phyloP scores from a whole-genome alignment of 2,888 invertebrate genomes.

The Metacarcinus magister region DNA sequence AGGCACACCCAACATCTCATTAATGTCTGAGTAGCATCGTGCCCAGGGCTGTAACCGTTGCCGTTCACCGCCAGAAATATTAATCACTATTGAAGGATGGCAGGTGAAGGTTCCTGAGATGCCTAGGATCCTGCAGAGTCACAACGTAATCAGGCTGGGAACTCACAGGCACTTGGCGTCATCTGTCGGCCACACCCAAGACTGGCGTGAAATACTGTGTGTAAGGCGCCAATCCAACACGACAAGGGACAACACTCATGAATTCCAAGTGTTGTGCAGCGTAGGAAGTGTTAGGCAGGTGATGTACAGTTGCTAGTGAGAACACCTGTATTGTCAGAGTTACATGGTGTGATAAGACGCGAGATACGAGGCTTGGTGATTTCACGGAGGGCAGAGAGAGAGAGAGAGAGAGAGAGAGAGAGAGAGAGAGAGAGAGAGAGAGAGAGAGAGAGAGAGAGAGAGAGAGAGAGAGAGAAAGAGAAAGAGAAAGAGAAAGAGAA shows the following conservation, averaged over 20 bases:
- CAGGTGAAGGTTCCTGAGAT: not conserved
- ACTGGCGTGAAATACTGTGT: not conserved
- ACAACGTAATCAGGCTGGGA: not conserved
- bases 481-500: no score
- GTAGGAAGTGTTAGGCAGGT: not conserved
- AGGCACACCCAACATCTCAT: slow-evolving; percentile 19
- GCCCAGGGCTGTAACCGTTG: not conserved
- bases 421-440: not conserved
- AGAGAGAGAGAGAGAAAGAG: not conserved
- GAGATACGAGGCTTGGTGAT: slow-evolving; percentile 9
- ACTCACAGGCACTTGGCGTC: not conserved
- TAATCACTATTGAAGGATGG: not conserved
- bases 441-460: not conserved
- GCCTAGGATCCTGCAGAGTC: not conserved
- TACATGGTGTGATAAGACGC: slow-evolving; percentile 16
- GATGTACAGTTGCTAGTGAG: slow-evolving; percentile 3
- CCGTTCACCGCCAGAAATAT: slow-evolving; percentile 4
- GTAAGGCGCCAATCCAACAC: not conserved
- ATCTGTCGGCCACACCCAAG: not conserved
- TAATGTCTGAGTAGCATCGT: not conserved
- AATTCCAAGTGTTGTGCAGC: not conserved
- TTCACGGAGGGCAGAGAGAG: not conserved
- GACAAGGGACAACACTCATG: slow-evolving; percentile 17
- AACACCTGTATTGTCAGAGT: slow-evolving; percentile 41
- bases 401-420: not conserved